These are phyloP conservation scores for Hestina assimilis DNA, from an alignment of 1,140 invertebrate species.

Conservation along the genomic window DNA sequence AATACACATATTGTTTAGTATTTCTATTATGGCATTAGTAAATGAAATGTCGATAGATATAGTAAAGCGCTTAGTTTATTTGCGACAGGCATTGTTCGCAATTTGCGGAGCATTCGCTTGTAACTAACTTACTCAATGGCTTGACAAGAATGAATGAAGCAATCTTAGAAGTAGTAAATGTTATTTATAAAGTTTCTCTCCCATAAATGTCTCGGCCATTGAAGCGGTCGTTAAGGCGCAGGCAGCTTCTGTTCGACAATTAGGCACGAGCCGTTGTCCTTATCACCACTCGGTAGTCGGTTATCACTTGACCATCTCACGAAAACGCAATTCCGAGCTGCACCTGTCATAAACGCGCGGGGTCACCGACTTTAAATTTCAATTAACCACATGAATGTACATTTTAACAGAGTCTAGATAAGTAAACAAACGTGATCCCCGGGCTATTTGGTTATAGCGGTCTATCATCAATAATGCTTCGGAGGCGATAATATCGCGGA, in stretches of 20 bases:
- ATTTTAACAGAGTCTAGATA: conserved; percentile 61
- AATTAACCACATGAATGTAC: conserved; percentile 58
- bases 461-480: conserved; percentile 72
- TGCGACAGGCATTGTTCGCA: conserved; percentile 54
- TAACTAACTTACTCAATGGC: conserved; percentile 62
- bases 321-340: conserved; percentile 65
- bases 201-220: conserved; percentile 58
- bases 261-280: conserved; percentile 30
- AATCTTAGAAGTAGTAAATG: conserved; percentile 60
- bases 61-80: conserved; percentile 53
- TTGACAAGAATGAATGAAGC: conserved; percentile 72
- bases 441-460: conserved; percentile 68
- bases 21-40: conserved; percentile 36
- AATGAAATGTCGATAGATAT: conserved; percentile 59
- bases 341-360: conserved; percentile 65
- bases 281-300: conserved; percentile 61
- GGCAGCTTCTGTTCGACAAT: conserved; percentile 60
- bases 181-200: conserved; percentile 66
- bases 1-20: conserved; percentile 17
- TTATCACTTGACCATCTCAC: conserved; percentile 69
- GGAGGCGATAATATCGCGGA: conserved; percentile 66
- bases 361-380: conserved; percentile 56
- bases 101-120: conserved; percentile 47
- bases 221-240: conserved; percentile 51
- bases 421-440: conserved; percentile 69